Conservation (phyloP, 2,113 vertebrate genomes). For the Phyllostomus hastatus region DNA sequence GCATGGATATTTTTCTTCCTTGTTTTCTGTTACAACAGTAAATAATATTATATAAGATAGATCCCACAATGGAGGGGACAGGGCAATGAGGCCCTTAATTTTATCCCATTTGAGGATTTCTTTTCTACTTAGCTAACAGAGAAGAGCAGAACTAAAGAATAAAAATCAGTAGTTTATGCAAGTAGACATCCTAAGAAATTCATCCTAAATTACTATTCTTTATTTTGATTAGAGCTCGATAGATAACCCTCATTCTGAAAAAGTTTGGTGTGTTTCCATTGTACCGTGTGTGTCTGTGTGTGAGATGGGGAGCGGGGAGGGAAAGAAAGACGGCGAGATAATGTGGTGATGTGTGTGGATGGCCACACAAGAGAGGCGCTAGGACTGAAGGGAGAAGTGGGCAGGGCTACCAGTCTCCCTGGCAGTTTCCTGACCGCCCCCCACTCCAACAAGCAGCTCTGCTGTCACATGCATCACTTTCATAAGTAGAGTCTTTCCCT, state of each 20-base stretch:
- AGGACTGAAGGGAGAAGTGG: conserved; percentile 37
- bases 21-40: not conserved
- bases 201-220: not conserved
- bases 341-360: not conserved
- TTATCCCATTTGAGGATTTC: not conserved
- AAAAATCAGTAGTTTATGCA: not conserved
- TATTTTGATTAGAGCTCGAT: not conserved
- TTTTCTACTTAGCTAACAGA: not conserved
- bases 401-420: conserved; percentile 2
- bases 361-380: not conserved
- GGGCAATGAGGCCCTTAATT: not conserved
- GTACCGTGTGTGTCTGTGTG: not conserved
- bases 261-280: not conserved
- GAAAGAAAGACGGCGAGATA: not conserved
- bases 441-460: not conserved
- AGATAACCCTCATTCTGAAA: not conserved
- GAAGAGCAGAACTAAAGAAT: not conserved
- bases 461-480: not conserved
- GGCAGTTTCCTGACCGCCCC: not conserved
- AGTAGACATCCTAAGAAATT: not conserved
- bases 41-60: not conserved
- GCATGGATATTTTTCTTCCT: not conserved
- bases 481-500: not conserved
- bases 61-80: not conserved
- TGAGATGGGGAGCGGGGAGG: not conserved